phyloP scores from a whole-genome alignment of 2,113 vertebrate species.

The Channa argus region DNA sequence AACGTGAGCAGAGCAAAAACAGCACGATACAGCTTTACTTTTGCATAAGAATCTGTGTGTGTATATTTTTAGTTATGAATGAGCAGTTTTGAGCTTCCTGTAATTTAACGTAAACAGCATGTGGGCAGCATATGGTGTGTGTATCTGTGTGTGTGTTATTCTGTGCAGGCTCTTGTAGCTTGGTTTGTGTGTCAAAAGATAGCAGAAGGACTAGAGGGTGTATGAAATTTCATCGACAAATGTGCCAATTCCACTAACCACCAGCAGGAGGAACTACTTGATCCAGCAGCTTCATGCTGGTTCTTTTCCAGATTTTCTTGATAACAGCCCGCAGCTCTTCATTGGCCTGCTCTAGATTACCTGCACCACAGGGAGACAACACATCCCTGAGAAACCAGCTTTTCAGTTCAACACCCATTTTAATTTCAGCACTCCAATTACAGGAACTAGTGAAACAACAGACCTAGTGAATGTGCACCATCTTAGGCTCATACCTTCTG shows the following conservation, averaged over 20 bases:
- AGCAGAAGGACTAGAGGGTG: slow-evolving; percentile 17
- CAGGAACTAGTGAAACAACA: not conserved
- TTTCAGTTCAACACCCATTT: slow-evolving; percentile 15
- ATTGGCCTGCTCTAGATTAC: slow-evolving; percentile 98
- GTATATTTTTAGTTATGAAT: not conserved
- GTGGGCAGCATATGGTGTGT: slow-evolving; percentile 26
- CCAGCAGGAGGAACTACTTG: slow-evolving; percentile 99
- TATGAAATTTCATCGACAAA: slow-evolving; percentile 32
- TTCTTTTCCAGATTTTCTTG: slow-evolving; percentile 99
- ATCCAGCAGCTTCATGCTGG: slow-evolving; percentile 98
- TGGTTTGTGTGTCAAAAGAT: slow-evolving; percentile 15
- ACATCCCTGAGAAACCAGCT: slow-evolving; percentile 33
- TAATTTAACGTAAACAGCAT: slow-evolving; percentile 41
- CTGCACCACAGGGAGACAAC: slow-evolving; percentile 74
- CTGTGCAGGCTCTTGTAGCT: slow-evolving; percentile 26
- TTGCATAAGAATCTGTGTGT: slow-evolving; percentile 1
- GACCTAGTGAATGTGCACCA: not conserved
- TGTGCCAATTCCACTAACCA: slow-evolving; percentile 88
- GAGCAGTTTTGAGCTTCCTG: slow-evolving; percentile 1
- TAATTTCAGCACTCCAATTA: not conserved
- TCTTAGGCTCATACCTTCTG: slow-evolving; percentile 87
- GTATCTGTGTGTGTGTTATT: slow-evolving; percentile 5
- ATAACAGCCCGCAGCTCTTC: slow-evolving; percentile 98
- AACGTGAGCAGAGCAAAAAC: slow-evolving; percentile 68
- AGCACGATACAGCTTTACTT: slow-evolving; percentile 54